Evolutionary conservation across 2,888 invertebrate genomes (phyloP).

Genomic region (Himalopsyche japonica): DNA sequence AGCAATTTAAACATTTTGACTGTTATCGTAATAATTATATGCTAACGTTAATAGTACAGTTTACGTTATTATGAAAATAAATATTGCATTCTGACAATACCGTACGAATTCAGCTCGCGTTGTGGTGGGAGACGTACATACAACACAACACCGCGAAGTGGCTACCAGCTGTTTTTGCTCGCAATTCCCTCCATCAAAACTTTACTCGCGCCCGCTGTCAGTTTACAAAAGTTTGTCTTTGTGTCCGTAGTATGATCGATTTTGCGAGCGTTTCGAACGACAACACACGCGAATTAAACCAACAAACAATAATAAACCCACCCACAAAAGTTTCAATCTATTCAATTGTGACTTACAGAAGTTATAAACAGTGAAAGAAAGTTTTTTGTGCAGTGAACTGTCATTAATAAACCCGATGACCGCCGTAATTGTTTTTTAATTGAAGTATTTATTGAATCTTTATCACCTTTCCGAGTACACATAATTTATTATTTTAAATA

Average conservation of each 20-base stretch:
- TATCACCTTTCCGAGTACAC: not conserved
- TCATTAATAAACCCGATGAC: not conserved
- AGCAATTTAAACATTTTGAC: too few species aligned
- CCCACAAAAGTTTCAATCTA: not conserved
- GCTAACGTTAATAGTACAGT: too few species aligned
- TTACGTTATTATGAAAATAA: not conserved
- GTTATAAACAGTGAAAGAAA: not conserved
- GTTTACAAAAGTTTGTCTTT: not conserved
- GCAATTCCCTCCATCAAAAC: not conserved
- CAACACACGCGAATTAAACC: not conserved
- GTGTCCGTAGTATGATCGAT: not conserved
- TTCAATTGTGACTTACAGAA: not conserved
- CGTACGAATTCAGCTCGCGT: not conserved
- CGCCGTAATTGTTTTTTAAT: not conserved
- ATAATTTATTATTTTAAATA: not conserved
- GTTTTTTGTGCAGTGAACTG: not conserved
- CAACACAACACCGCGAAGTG: not conserved
- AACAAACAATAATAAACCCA: not conserved
- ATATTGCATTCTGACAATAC: not conserved
- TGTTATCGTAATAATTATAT: too few species aligned
- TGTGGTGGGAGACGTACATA: not conserved
- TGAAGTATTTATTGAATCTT: not conserved
- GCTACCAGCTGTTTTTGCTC: not conserved
- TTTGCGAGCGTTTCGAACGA: not conserved
- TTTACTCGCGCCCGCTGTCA: not conserved